Evolutionary conservation across 64 coral and sea anemone species (phyloP).

Genomic region (Montipora sp.): DNA sequence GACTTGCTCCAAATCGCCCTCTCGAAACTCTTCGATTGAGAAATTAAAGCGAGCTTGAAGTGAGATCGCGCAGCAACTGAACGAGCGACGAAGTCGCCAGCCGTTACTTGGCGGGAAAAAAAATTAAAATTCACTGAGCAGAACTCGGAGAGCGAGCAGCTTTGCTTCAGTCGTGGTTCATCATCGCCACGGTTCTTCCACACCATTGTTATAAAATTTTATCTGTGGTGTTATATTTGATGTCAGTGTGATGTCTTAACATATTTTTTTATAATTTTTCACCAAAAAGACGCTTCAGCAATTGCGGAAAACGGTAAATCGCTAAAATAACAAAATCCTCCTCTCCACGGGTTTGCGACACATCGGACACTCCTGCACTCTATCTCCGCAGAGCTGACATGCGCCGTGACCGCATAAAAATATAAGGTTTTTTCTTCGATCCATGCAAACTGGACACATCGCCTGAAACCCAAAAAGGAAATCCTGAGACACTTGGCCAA

Average conservation of each 20-base stretch:
- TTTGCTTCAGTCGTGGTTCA: no score
- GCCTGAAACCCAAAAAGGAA: conserved; percentile 59
- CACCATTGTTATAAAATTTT: not conserved
- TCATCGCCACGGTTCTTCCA: no score
- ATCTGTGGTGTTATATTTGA: not conserved
- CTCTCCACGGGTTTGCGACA: conserved; percentile 96
- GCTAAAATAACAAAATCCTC: conserved; percentile 89
- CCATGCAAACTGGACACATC: conserved; percentile 97
- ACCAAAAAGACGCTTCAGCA: not conserved
- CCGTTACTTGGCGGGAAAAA: no score
- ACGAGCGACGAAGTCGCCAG: no score
- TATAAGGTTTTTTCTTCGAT: conserved; percentile 95
- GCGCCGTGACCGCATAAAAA: conserved; percentile 97
- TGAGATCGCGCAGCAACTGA: no score
- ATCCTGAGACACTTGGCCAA: not conserved
- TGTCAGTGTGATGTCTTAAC: not conserved
- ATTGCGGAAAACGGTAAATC: not conserved
- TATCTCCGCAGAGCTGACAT: conserved; percentile 96
- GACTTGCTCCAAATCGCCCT: no score
- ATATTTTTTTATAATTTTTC: not conserved
- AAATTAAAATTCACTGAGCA: no score
- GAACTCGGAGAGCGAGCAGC: no score
- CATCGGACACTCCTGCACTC: conserved; percentile 99
- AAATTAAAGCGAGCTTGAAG: no score
- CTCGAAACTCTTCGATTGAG: no score